A percentile compares a stretch with the other conserved stretches of the same genome.
phyloP scores from a whole-genome alignment of 2,797 vertebrate species.

The Acrocephalus scirpaceus region DNA sequence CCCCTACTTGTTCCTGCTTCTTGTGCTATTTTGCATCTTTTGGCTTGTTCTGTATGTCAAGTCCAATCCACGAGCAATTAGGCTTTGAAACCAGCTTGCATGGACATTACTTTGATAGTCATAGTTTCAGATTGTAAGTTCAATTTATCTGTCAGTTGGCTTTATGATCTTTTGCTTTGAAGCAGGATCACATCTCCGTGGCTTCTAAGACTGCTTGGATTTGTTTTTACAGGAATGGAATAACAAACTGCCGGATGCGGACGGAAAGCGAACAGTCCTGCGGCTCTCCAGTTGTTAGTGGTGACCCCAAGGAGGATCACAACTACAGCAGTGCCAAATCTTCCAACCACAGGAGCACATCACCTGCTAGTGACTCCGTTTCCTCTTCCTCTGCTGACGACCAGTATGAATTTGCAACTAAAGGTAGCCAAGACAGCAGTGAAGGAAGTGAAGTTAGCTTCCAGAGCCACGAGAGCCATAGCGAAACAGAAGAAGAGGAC shows the following conservation, averaged over 20 bases:
- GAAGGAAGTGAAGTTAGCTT: conserved; percentile 87
- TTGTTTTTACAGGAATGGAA: conserved; percentile 83
- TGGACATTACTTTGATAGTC: not conserved
- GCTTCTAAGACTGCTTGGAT: not conserved
- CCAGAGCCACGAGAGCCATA: conserved; percentile 85
- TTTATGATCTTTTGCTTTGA: not conserved
- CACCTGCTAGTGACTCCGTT: conserved; percentile 81
- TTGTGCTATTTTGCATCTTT: not conserved
- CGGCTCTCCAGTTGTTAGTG: conserved; percentile 87
- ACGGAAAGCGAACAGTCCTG: conserved; percentile 87
- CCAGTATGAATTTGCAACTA: conserved; percentile 81
- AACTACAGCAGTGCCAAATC: conserved; percentile 95
- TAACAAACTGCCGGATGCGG: conserved; percentile 86
- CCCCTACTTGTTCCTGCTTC: not conserved
- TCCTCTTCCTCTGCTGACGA: conserved; percentile 82
- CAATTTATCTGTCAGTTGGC: not conserved
- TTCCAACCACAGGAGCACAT: conserved; percentile 82
- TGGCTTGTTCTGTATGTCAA: not conserved
- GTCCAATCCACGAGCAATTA: not conserved
- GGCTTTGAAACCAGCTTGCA: not conserved
- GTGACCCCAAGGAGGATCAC: conserved; percentile 95
- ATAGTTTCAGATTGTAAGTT: not conserved
- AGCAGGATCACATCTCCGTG: not conserved
- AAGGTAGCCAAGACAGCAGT: conserved; percentile 88
- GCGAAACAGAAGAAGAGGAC: conserved; percentile 86